These are phyloP conservation scores for Pseudomyrmex gracilis DNA, from an alignment of 1,140 invertebrate species.

Conservation along the genomic window DNA sequence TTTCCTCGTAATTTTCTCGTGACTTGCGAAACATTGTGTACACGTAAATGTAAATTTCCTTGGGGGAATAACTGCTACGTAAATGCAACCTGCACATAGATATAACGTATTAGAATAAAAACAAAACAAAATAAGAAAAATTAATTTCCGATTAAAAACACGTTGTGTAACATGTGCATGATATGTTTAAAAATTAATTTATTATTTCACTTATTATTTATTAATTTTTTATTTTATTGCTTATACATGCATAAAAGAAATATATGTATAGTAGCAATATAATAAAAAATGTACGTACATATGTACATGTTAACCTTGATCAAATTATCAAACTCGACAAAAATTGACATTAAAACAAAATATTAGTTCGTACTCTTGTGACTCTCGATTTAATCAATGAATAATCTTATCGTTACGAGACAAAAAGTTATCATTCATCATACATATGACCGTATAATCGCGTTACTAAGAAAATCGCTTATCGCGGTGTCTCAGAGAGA, in stretches of 20 bases:
- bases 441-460: constrained; percentile 18
- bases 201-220: too few relatives aligned
- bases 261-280: too few relatives aligned
- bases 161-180: background rate
- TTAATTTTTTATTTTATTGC: too few relatives aligned
- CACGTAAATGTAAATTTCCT: constrained; percentile 38
- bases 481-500: constrained; percentile 15
- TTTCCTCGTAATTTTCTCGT: constrained; percentile 4
- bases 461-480: constrained; percentile 39
- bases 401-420: constrained; percentile 39
- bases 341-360: background rate
- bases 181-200: background rate
- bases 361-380: constrained; percentile 15
- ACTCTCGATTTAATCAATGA: background rate
- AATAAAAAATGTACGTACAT: too few relatives aligned
- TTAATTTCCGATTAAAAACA: background rate
- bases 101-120: background rate
- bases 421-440: constrained; percentile 21
- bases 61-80: constrained; percentile 14
- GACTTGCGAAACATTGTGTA: constrained; percentile 7
- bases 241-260: too few relatives aligned
- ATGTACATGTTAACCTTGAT: too few relatives aligned
- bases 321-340: background rate
- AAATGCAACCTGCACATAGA: background rate
- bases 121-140: too few relatives aligned